Evolutionary conservation across 2,888 invertebrate species (phyloP).

Genomic region (Meganola albula): DNA sequence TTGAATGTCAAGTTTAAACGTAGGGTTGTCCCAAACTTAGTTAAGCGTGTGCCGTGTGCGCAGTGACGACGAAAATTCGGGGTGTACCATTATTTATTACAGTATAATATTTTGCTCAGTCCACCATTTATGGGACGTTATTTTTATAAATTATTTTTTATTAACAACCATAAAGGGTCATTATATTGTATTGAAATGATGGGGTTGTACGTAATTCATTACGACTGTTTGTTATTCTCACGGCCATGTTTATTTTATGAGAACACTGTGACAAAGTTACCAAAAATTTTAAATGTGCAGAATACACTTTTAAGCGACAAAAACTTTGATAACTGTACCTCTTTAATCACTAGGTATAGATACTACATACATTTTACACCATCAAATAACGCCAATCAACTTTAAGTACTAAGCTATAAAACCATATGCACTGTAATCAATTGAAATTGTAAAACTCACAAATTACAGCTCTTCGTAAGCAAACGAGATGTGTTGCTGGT

Average conservation of each 20-base stretch:
- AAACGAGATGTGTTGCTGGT: slow-evolving; percentile 17
- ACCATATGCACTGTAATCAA: too few species aligned
- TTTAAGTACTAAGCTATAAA: too few species aligned
- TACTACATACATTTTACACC: too few species aligned
- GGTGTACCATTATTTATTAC: slow-evolving; percentile 75
- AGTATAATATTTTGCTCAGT: slow-evolving; percentile 72
- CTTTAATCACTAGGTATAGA: too few species aligned
- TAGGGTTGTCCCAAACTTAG: slow-evolving; percentile 66
- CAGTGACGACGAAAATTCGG: slow-evolving; percentile 64
- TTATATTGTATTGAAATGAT: slow-evolving; percentile 61
- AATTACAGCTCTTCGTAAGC: slow-evolving; percentile 3
- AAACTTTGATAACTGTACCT: too few species aligned
- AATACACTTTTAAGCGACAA: too few species aligned
- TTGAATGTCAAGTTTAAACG: slow-evolving; percentile 68
- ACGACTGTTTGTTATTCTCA: slow-evolving; percentile 70
- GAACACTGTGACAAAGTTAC: slow-evolving; percentile 21
- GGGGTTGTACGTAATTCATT: slow-evolving; percentile 60
- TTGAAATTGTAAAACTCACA: too few species aligned
- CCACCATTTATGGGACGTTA: slow-evolving; percentile 61
- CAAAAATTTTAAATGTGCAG: too few species aligned
- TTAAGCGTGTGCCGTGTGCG: slow-evolving; percentile 59
- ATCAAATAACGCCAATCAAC: too few species aligned
- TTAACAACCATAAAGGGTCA: slow-evolving; percentile 64
- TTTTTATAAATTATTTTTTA: slow-evolving; percentile 69
- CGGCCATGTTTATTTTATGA: slow-evolving; percentile 41